Percentiles rank a stretch among this genome's conserved stretches.
phyloP scores from a whole-genome alignment of 2,797 vertebrate genomes.

The Sebastes steindachneri region DNA sequence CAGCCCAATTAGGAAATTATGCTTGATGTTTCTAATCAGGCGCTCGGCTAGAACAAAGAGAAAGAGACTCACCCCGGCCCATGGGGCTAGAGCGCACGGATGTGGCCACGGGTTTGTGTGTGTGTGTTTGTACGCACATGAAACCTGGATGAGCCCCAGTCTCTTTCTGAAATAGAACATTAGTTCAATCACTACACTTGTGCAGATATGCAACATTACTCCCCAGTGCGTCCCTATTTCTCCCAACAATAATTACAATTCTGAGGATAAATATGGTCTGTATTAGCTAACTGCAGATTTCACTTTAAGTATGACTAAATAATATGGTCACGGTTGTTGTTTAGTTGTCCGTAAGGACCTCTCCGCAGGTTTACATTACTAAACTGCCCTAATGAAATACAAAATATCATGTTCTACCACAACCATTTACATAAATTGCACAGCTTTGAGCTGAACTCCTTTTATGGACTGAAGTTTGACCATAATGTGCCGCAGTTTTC shows the following conservation, averaged over 20 bases:
- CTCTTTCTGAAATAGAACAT: slow-evolving; percentile 47
- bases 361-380: slow-evolving; percentile 45
- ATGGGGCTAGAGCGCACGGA: slow-evolving; percentile 32
- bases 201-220: slow-evolving; percentile 42
- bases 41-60: slow-evolving; percentile 77
- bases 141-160: slow-evolving; percentile 48
- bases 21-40: slow-evolving; percentile 84
- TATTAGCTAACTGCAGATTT: slow-evolving; percentile 50
- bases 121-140: slow-evolving; percentile 29
- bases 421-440: slow-evolving; percentile 34
- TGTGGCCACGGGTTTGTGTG: slow-evolving; percentile 17
- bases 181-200: slow-evolving; percentile 42
- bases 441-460: slow-evolving; percentile 7
- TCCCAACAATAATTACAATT: slow-evolving; percentile 52
- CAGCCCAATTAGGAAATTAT: slow-evolving; percentile 78
- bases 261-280: slow-evolving; percentile 47
- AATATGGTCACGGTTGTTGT: slow-evolving; percentile 37
- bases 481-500: slow-evolving; percentile 39
- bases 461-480: slow-evolving; percentile 33
- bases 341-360: slow-evolving; percentile 16
- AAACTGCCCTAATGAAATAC: slow-evolving; percentile 48
- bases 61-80: slow-evolving; percentile 61
- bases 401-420: slow-evolving; percentile 53
- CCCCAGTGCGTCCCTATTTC: slow-evolving; percentile 8
- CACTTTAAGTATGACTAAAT: slow-evolving; percentile 41